Percentiles rank a stretch among this genome's conserved stretches.
phyloP scores from a whole-genome alignment of 1,140 invertebrate genomes.

The Lethrus apterus region DNA sequence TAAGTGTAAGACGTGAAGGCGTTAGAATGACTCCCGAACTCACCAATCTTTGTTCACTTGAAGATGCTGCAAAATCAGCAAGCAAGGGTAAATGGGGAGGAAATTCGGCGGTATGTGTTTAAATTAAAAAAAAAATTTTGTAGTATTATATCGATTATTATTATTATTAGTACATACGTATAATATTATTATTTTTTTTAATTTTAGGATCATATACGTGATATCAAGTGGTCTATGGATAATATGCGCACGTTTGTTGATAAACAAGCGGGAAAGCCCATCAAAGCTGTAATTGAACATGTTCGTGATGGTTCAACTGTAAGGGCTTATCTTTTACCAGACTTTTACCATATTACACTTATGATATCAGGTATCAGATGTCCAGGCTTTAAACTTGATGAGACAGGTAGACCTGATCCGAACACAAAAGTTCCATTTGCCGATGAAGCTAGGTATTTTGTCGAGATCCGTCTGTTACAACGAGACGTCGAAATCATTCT shows the following conservation, averaged over 20 bases:
- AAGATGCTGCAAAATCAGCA: constrained; percentile 80
- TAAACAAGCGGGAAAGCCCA: constrained; percentile 66
- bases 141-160: background rate
- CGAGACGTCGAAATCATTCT: constrained; percentile 88
- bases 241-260: constrained; percentile 77
- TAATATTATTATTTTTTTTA: too few species aligned
- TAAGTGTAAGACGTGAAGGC: constrained; percentile 71
- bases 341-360: constrained; percentile 82
- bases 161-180: background rate
- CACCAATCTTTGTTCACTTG: constrained; percentile 71
- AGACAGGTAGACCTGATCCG: constrained; percentile 58
- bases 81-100: constrained; percentile 79
- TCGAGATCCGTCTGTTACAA: constrained; percentile 85
- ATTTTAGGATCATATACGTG: constrained; percentile 64
- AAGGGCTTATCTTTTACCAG: constrained; percentile 79
- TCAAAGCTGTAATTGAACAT: constrained; percentile 88
- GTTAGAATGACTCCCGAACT: constrained; percentile 59
- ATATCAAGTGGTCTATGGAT: constrained; percentile 83
- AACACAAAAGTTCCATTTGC: constrained; percentile 53
- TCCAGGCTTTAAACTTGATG: constrained; percentile 65
- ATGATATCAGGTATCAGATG: constrained; percentile 91
- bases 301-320: constrained; percentile 95
- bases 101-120: constrained; percentile 29
- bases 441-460: constrained; percentile 83
- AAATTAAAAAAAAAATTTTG: background rate